Conservation (phyloP, 2,888 invertebrate species). For the Dryocosmus kuriphilus region DNA sequence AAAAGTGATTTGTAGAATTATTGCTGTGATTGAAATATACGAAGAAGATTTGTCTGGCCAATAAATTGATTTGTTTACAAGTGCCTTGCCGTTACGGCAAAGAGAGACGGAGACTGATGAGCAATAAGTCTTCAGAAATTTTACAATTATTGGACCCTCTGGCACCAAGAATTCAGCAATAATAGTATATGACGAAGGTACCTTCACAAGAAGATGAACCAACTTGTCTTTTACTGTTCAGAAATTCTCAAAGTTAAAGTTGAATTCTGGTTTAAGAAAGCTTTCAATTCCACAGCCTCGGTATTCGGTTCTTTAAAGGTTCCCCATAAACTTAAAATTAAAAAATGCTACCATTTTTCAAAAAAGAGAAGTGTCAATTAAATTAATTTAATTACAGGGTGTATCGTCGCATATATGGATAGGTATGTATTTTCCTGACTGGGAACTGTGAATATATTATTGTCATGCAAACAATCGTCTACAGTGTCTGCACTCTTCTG, state of each 20-base stretch:
- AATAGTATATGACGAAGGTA: too few relatives aligned
- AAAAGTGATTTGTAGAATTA: neutral
- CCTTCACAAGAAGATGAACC: neutral
- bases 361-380: neutral
- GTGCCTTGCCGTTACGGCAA: neutral
- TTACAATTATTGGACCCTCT: neutral
- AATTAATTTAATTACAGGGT: neutral
- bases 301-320: neutral
- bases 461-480: neutral
- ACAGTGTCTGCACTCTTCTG: neutral
- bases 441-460: neutral
- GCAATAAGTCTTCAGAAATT: neutral
- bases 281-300: too few relatives aligned
- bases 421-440: neutral
- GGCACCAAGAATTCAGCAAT: neutral
- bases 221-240: neutral
- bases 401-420: neutral
- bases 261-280: too few relatives aligned
- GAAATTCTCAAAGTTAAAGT: too few relatives aligned
- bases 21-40: neutral
- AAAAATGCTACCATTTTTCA: neutral
- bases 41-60: neutral
- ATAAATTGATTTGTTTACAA: slow-evolving; percentile 7
- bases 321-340: neutral
- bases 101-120: neutral